Evolutionary conservation across 2,888 invertebrate species (phyloP).

Genomic region (Xiphydria camelus): DNA sequence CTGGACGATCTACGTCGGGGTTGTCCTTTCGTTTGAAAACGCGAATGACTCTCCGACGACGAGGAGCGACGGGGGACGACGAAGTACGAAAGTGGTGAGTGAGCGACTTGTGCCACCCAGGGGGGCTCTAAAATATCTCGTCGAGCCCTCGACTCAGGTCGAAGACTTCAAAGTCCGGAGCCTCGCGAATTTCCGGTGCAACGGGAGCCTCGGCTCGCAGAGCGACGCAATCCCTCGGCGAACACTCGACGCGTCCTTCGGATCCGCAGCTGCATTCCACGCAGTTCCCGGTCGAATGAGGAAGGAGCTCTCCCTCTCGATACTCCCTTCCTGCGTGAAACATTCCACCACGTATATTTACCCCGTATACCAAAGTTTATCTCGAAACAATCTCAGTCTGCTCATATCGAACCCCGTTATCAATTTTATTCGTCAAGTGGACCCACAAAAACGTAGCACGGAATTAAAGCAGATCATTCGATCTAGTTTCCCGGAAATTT

Average conservation of each 20-base stretch:
- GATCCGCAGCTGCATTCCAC: conserved; percentile 70
- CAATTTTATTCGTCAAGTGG: too few species aligned
- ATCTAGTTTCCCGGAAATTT: too few species aligned
- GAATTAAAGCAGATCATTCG: too few species aligned
- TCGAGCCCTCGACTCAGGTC: conserved; percentile 44
- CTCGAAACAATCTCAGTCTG: too few species aligned
- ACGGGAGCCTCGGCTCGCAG: conserved; percentile 23
- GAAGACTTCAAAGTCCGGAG: conserved; percentile 45
- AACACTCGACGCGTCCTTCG: conserved; percentile 57
- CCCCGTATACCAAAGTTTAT: too few species aligned
- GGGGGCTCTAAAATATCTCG: conserved; percentile 40
- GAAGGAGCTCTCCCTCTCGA: conserved; percentile 67
- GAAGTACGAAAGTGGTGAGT: too few species aligned
- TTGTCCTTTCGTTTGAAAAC: too few species aligned
- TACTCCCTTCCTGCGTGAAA: conserved; percentile 68
- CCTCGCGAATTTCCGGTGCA: conserved; percentile 38
- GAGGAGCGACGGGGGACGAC: not conserved
- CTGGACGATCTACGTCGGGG: too few species aligned
- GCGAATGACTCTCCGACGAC: too few species aligned
- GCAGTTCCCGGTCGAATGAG: conserved; percentile 72
- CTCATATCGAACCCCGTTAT: too few species aligned
- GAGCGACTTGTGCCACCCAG: not conserved
- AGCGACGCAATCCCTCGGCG: conserved; percentile 49
- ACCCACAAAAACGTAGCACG: too few species aligned
- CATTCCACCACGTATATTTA: too few species aligned